phyloP scores from a whole-genome alignment of 2,113 vertebrate genomes.

The Anser brachyrhynchus region DNA sequence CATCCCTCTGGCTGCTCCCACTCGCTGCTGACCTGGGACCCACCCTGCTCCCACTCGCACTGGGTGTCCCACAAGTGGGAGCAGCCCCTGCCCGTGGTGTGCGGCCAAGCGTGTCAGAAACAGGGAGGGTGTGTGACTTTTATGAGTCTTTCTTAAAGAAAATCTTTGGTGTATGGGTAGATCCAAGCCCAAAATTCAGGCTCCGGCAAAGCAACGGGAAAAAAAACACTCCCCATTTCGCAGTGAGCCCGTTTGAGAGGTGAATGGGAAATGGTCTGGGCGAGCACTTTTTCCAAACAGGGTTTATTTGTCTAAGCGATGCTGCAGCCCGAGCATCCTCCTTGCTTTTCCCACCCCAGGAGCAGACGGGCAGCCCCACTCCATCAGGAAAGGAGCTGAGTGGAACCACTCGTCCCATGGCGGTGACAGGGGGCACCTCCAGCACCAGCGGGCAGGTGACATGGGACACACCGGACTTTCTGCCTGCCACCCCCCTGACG shows the following conservation, averaged over 20 bases:
- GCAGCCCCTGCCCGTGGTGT: not conserved
- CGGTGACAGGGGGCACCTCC: not conserved
- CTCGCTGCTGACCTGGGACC: not conserved
- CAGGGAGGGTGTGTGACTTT: not conserved
- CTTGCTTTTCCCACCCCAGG: not conserved
- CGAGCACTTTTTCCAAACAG: not conserved
- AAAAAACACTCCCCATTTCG: not conserved
- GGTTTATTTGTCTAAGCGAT: not conserved
- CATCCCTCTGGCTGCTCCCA: not conserved
- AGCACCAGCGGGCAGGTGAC: not conserved
- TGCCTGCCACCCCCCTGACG: not conserved
- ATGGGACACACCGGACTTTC: not conserved
- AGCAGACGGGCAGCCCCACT: not conserved
- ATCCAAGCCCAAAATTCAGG: not conserved
- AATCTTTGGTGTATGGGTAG: not conserved
- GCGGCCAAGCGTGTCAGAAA: not conserved
- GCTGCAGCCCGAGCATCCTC: not conserved
- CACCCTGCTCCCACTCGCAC: not conserved
- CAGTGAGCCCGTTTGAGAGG: not conserved
- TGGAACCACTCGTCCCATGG: accelerated
- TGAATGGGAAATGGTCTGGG: not conserved
- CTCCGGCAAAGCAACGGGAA: not conserved
- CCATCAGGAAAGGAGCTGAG: not conserved
- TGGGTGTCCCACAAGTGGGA: accelerated
- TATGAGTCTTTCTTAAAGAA: not conserved